A percentile compares a stretch with the other conserved stretches of the same genome.
phyloP scores from a whole-genome alignment of 2,113 vertebrate species.

The Paralichthys olivaceus region DNA sequence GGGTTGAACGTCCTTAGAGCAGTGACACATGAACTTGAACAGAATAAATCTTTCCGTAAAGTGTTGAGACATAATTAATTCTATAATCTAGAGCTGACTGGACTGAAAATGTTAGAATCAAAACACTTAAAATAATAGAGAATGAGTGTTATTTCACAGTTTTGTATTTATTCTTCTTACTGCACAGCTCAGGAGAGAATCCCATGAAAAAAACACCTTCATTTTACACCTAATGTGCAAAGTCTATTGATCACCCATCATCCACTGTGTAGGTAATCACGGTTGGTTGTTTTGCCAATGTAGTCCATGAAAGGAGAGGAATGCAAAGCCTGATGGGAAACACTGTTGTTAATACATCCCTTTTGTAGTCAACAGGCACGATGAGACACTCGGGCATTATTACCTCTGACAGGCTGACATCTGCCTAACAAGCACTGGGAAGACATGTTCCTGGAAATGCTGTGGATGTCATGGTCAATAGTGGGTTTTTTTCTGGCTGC shows the following conservation, averaged over 20 bases:
- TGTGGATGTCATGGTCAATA: not conserved
- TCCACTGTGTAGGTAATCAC: not conserved
- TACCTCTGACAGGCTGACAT: conserved; percentile 15
- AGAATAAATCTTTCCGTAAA: no score
- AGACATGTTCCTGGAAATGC: conserved; percentile 5
- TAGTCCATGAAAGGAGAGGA: not conserved
- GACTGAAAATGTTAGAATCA: no score
- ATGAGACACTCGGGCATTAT: not conserved
- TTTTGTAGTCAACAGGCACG: conserved; percentile 13
- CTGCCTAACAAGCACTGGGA: not conserved
- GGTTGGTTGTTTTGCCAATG: not conserved
- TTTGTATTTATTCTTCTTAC: no score
- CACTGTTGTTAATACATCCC: conserved; percentile 6
- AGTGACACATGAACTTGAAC: no score
- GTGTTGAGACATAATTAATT: no score
- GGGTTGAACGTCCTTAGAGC: no score
- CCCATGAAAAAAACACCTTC: not conserved
- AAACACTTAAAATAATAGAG: not conserved
- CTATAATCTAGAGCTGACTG: no score
- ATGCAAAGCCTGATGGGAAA: not conserved
- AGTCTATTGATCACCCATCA: not conserved
- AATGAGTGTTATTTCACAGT: not conserved
- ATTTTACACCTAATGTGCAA: not conserved
- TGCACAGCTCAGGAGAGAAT: no score
- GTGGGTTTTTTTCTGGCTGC: not conserved